phyloP scores from a whole-genome alignment of 2,888 invertebrate species.

The Campoletis raptor region DNA sequence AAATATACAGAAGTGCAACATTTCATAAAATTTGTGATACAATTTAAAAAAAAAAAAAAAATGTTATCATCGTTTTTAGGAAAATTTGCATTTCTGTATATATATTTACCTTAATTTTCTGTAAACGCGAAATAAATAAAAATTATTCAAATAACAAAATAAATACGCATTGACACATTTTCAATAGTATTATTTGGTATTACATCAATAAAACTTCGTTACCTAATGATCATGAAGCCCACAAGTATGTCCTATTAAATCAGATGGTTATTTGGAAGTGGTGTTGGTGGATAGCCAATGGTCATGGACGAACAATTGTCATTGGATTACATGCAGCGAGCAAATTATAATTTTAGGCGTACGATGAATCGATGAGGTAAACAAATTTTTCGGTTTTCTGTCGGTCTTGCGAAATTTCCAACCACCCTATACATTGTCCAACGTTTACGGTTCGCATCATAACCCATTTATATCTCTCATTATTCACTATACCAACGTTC shows the following conservation, averaged over 20 bases:
- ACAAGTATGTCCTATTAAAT: not conserved
- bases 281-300: conserved; percentile 21
- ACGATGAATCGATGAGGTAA: conserved; percentile 9
- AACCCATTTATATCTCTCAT: conserved; percentile 19
- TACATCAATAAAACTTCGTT: conserved; percentile 39
- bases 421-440: conserved; percentile 25
- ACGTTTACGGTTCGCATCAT: conserved; percentile 17
- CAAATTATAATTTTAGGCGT: conserved; percentile 28
- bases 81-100: too few species aligned
- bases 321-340: not conserved
- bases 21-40: too few species aligned
- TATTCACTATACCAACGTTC: conserved; percentile 24
- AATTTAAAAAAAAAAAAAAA: too few species aligned
- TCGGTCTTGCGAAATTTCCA: conserved; percentile 47
- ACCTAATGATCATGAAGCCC: conserved; percentile 40
- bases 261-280: not conserved
- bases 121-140: not conserved
- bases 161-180: not conserved
- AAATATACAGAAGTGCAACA: too few species aligned
- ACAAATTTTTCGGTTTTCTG: conserved; percentile 36
- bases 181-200: not conserved
- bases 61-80: too few species aligned
- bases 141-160: not conserved
- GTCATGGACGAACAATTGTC: conserved; percentile 42
- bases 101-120: too few species aligned